Evolutionary conservation across 2,888 invertebrate species (phyloP).

Genomic region (Caenorhabditis imperialis): DNA sequence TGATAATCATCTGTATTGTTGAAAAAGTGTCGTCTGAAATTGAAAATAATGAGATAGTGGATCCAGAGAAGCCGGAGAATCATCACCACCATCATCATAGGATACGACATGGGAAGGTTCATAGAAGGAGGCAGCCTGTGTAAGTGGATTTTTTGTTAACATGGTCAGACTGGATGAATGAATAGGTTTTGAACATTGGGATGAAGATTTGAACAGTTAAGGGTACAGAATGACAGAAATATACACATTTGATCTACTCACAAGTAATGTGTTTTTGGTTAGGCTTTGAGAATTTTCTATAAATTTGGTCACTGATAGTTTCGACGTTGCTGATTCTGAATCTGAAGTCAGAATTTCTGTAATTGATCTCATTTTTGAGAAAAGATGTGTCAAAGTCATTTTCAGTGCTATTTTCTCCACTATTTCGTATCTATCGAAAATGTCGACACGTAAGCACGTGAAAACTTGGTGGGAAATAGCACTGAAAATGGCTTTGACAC

Average conservation of each 20-base stretch:
- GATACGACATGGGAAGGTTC: slow-evolving; percentile 23
- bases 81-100: slow-evolving; percentile 32
- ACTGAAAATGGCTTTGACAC: no score
- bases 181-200: background rate
- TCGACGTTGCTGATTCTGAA: no score
- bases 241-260: background rate
- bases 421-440: no score
- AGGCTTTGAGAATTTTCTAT: no score
- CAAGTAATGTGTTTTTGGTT: background rate
- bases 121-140: slow-evolving; percentile 36
- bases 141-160: slow-evolving; percentile 7
- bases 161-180: no score
- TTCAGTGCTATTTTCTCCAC: no score
- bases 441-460: no score
- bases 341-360: no score
- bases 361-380: no score
- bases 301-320: background rate
- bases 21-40: slow-evolving; percentile 20
- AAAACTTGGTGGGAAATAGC: no score
- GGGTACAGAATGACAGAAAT: background rate
- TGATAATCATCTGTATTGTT: background rate
- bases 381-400: no score
- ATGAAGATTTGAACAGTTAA: background rate
- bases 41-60: slow-evolving; percentile 5
- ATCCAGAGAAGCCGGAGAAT: background rate